Evolutionary conservation across 1,140 invertebrate genomes (phyloP), one percentile per base, ranked within the genome.

Genomic region (Trissolcus basalis): DNA sequence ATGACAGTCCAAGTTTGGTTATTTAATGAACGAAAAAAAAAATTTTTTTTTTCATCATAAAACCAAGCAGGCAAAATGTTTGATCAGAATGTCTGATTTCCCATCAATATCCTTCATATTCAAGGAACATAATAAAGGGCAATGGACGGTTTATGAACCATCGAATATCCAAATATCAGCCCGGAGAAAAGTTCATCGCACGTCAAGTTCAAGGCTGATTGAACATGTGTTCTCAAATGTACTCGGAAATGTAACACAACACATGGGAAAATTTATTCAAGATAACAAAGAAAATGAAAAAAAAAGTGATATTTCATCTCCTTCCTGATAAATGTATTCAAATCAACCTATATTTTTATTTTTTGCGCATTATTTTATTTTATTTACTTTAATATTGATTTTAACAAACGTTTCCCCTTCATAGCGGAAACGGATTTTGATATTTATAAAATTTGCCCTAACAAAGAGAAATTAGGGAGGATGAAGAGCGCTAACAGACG

Each of bases 151-250:
- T 55, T 61, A 59, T 55, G 50, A 54, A 60, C 39, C 49, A 54
- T 47, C 50, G 65, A 59, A 45, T 69, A 60, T 41, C 16, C 48
- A 50, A 54, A 54, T 60, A 54, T 69, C 41, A 15, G 39, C 50
- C 50, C n/a, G 13, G 47, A 54, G 68, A 56, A 58, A 71, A 63
- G 59, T 71, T 71, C 68, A 71, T 71, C 53, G 59, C 13, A 71
- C 68, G 51, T 36, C 63, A 27, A 35, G 59, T 61, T 61, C 68
- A 71, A 71, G 68, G 68, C 50, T 71, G 63, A 71, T 63, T 71
- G 58, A 63, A 71, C 56, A 70, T 51, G 63, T 71, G 68, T 56
- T 71, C 16, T 19, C 2, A 27, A 27, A 27, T 27, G 19, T 27
- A 27, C n/a, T n/a, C n/a, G n/a, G n/a, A n/a, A n/a, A n/a, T n/a